phyloP scores from a whole-genome alignment of 2,888 invertebrate species.

The Sesia apiformis region DNA sequence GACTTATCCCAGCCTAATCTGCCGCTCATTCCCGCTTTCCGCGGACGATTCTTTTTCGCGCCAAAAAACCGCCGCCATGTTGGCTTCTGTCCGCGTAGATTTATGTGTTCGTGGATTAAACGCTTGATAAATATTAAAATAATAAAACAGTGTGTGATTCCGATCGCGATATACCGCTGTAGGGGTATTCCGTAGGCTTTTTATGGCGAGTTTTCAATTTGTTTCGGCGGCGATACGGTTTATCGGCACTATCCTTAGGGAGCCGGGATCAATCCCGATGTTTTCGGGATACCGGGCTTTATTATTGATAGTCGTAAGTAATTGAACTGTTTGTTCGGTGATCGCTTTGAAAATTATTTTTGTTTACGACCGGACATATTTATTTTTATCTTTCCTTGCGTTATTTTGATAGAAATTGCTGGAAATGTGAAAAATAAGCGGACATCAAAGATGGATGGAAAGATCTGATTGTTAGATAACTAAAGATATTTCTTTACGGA shows the following conservation, averaged over 20 bases:
- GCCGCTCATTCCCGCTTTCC: conserved; percentile 69
- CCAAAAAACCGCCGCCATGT: conserved; percentile 50
- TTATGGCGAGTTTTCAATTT: conserved; percentile 58
- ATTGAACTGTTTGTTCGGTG: conserved; percentile 17
- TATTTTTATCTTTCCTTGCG: too few relatives aligned
- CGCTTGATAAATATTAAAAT: conserved; percentile 36
- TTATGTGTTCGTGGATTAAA: conserved; percentile 58
- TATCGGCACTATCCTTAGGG: conserved; percentile 9
- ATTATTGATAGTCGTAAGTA: conserved; percentile 21
- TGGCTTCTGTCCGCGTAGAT: conserved; percentile 54
- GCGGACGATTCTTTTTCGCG: conserved; percentile 66
- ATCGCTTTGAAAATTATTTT: conserved; percentile 8
- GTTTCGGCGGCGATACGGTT: conserved; percentile 30
- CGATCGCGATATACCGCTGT: conserved; percentile 1
- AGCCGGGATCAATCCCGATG: conserved; percentile 12
- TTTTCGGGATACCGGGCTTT: conserved; percentile 9
- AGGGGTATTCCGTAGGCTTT: conserved; percentile 12
- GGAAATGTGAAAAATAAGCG: too few relatives aligned
- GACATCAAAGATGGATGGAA: too few relatives aligned
- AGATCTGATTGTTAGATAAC: too few relatives aligned
- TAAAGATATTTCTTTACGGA: too few relatives aligned
- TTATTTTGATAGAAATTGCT: too few relatives aligned
- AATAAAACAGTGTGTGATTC: conserved; percentile 2
- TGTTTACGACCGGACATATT: neutral
- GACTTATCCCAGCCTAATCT: conserved; percentile 68